Conservation (phyloP, 2,888 invertebrate genomes). For the Choristoneura rosaceana region DNA sequence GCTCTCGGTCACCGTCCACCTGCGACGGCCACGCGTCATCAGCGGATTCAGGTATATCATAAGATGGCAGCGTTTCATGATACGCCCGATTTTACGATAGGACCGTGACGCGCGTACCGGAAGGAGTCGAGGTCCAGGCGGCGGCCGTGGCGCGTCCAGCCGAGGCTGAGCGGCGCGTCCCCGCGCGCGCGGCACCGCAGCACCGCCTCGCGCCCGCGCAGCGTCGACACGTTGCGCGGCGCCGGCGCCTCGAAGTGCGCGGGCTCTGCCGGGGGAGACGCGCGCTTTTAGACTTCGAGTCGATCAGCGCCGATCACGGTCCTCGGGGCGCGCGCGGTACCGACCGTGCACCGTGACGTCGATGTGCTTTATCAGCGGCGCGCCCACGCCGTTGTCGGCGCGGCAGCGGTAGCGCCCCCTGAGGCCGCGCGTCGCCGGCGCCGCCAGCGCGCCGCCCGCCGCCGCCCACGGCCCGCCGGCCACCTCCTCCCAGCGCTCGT, state of each 20-base stretch:
- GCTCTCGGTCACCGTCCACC: conserved; percentile 87
- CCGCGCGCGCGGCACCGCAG: conserved; percentile 91
- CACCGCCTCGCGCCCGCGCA: conserved; percentile 88
- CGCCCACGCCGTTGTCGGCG: conserved; percentile 93
- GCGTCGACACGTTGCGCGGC: conserved; percentile 81
- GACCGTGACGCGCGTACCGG: conserved; percentile 60
- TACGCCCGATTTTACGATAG: too few relatives aligned
- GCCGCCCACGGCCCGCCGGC: conserved; percentile 47
- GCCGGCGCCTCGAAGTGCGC: conserved; percentile 88
- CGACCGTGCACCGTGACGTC: conserved; percentile 92
- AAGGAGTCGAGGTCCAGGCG: conserved; percentile 88
- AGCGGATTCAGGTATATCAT: too few relatives aligned
- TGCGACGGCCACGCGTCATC: conserved; percentile 41
- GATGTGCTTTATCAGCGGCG: conserved; percentile 91
- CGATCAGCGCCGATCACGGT: too few relatives aligned
- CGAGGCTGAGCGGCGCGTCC: conserved; percentile 91
- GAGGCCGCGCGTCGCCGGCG: conserved; percentile 87
- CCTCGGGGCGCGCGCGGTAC: conserved; percentile 43
- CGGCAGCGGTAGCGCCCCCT: conserved; percentile 93
- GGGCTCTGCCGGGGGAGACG: conserved; percentile 84
- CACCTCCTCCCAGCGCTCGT: conserved; percentile 55
- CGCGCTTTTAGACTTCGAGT: not conserved
- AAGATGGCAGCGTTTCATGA: too few relatives aligned
- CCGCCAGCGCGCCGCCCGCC: conserved; percentile 84
- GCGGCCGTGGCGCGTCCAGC: conserved; percentile 90